Evolutionary conservation across 2,797 vertebrate genomes (phyloP).

Genomic region (Merluccius polli): DNA sequence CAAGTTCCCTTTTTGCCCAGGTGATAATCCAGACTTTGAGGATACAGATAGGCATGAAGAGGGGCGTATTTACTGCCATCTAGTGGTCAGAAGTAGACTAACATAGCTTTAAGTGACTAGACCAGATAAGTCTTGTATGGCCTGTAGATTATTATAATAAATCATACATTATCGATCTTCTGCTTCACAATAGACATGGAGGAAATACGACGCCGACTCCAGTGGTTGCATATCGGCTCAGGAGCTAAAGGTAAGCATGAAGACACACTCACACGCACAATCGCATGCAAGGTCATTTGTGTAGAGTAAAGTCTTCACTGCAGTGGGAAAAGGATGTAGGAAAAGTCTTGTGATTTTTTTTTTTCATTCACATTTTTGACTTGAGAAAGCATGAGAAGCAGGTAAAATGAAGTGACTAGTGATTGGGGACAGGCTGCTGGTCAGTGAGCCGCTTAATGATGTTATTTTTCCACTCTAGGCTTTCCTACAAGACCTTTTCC

Average conservation of each 20-base stretch:
- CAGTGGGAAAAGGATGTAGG: background rate
- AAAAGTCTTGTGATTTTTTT: no score
- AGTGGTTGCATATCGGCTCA: conserved; percentile 91
- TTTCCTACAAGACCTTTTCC: conserved; percentile 89
- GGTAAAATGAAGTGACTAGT: background rate
- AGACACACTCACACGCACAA: background rate
- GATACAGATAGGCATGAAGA: no score
- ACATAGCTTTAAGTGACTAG: background rate
- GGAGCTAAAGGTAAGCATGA: conserved; percentile 81
- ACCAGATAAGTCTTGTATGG: background rate
- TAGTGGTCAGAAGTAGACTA: background rate
- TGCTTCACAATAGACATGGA: conserved; percentile 83
- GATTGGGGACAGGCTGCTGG: background rate
- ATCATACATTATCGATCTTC: background rate
- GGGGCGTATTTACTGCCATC: no score
- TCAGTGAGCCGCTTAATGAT: background rate
- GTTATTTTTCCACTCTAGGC: conserved; percentile 59
- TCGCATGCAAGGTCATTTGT: background rate
- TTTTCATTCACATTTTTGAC: no score
- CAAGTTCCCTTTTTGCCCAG: no score
- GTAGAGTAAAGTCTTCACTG: background rate
- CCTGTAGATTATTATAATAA: background rate
- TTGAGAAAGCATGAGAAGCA: no score
- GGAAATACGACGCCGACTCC: conserved; percentile 89
- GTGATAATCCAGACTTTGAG: no score